Percentiles rank a stretch among this genome's conserved stretches.
Evolutionary conservation across 1,140 invertebrate genomes (phyloP).

Genomic region (Drosophila varians): DNA sequence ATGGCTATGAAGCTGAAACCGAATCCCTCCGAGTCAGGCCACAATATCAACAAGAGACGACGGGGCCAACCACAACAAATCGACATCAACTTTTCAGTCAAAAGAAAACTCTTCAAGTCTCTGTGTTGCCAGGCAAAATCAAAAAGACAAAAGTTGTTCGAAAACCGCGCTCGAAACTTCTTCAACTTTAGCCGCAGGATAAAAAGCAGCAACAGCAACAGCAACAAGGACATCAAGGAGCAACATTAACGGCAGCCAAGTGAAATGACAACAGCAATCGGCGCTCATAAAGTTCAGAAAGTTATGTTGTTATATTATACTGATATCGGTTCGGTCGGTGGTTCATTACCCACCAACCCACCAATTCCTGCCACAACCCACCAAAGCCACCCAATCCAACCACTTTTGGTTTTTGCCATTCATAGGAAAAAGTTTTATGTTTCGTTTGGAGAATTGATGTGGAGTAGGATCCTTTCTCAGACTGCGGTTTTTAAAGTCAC

Average conservation of each 20-base stretch:
- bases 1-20: neutral
- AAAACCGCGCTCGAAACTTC: slow-evolving; percentile 60
- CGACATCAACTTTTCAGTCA: slow-evolving; percentile 35
- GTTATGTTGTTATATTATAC: slow-evolving; percentile 60
- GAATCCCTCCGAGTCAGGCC: neutral
- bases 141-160: slow-evolving; percentile 58
- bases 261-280: slow-evolving; percentile 62
- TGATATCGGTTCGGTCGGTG: slow-evolving; percentile 34
- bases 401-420: slow-evolving; percentile 20
- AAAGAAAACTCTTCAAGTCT: slow-evolving; percentile 40
- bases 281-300: slow-evolving; percentile 56
- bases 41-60: slow-evolving; percentile 12
- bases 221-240: slow-evolving; percentile 25
- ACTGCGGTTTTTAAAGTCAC: slow-evolving; percentile 35
- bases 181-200: slow-evolving; percentile 53
- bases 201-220: slow-evolving; percentile 6
- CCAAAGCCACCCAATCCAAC: neutral
- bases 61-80: slow-evolving; percentile 25
- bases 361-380: neutral
- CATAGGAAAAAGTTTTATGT: slow-evolving; percentile 45
- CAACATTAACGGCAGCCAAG: slow-evolving; percentile 48
- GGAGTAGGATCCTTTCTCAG: slow-evolving; percentile 10
- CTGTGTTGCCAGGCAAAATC: slow-evolving; percentile 51
- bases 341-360: neutral
- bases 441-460: slow-evolving; percentile 45